phyloP scores from a whole-genome alignment of 1,140 invertebrate genomes.

The Eciton burchellii region DNA sequence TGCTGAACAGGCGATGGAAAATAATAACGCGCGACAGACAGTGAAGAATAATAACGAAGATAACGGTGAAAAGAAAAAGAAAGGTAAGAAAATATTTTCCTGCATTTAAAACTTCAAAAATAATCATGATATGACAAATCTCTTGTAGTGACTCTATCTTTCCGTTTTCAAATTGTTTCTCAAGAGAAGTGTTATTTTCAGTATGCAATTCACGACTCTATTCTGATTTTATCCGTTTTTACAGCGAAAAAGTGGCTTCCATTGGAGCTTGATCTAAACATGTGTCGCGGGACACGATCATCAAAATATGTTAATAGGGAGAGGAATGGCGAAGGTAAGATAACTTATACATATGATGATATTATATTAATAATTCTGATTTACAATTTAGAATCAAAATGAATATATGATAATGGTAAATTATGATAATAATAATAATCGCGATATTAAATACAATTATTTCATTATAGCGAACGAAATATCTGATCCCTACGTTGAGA shows the following conservation, averaged over 20 bases:
- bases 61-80: conserved; percentile 84
- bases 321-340: conserved; percentile 81
- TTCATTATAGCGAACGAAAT: conserved; percentile 68
- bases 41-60: no score
- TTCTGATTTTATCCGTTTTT: conserved; percentile 56
- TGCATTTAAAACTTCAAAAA: not conserved
- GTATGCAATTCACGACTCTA: conserved; percentile 4
- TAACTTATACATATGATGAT: conserved; percentile 9
- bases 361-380: not conserved
- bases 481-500: conserved; percentile 79
- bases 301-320: conserved; percentile 82
- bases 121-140: not conserved
- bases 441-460: conserved; percentile 3
- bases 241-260: conserved; percentile 91
- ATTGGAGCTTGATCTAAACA: conserved; percentile 90
- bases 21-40: no score
- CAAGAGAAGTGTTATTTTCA: conserved; percentile 27
- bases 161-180: conserved; percentile 20
- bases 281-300: conserved; percentile 86
- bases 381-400: no score
- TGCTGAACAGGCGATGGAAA: no score
- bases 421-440: conserved; percentile 21
- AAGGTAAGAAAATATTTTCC: conserved; percentile 77
- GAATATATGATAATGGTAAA: not conserved
- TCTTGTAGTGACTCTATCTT: not conserved